Conservation (phyloP, 2,113 vertebrate genomes). For the Mus pahari region DNA sequence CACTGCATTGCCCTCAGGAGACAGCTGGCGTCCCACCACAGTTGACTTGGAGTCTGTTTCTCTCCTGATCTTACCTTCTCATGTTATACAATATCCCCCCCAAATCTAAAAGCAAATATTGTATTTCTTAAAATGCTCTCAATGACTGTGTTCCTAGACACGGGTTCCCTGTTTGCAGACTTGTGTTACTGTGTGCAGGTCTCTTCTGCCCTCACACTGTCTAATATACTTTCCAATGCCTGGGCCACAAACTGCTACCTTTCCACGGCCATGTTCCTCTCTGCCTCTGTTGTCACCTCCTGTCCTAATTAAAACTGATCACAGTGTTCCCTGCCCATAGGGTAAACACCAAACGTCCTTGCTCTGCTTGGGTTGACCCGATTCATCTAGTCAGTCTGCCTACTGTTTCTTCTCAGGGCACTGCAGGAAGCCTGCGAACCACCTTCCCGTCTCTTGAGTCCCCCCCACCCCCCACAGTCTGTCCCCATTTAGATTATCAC, state of each 20-base stretch:
- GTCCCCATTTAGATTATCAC: not conserved
- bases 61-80: not conserved
- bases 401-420: not conserved
- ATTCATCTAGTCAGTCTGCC: not conserved
- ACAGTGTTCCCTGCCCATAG: too few relatives aligned
- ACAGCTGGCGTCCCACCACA: not conserved
- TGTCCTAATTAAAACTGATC: not conserved
- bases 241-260: not conserved
- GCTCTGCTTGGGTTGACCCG: not conserved
- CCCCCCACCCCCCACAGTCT: too few relatives aligned
- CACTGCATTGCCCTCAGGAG: not conserved
- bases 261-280: not conserved
- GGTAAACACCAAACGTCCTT: not conserved
- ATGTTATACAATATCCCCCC: not conserved
- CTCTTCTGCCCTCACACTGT: not conserved
- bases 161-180: too few relatives aligned
- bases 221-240: not conserved
- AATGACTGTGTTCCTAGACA: not conserved
- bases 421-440: not conserved
- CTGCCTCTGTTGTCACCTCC: not conserved
- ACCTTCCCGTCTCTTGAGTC: too few relatives aligned
- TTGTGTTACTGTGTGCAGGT: not conserved
- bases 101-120: not conserved
- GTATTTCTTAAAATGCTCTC: not conserved
- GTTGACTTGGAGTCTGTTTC: not conserved